Evolutionary conservation across 2,113 vertebrate species (phyloP).

Genomic region (Tilapia sparmanii): DNA sequence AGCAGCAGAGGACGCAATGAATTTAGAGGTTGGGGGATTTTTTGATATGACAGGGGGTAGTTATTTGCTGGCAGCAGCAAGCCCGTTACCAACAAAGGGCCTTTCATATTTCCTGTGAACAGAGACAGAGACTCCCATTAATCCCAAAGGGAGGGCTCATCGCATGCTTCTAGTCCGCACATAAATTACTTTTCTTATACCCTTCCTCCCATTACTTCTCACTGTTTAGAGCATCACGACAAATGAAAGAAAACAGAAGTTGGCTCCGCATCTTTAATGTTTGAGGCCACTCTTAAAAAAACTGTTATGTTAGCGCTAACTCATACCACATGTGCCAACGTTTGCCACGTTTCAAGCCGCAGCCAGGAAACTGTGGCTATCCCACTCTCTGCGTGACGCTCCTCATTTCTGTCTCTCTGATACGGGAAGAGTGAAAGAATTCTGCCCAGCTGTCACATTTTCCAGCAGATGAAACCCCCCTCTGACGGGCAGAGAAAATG

Average conservation of each 20-base stretch:
- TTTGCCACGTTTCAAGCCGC: slow-evolving; percentile 64
- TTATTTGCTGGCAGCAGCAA: slow-evolving; percentile 67
- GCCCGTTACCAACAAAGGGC: slow-evolving; percentile 69
- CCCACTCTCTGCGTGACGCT: background rate
- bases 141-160: slow-evolving; percentile 65
- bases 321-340: slow-evolving; percentile 68
- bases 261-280: slow-evolving; percentile 63
- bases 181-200: slow-evolving; percentile 66
- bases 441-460: slow-evolving; percentile 64
- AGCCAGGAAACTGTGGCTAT: slow-evolving; percentile 29
- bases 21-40: slow-evolving; percentile 65
- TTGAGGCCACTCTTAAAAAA: slow-evolving; percentile 62
- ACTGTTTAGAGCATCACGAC: slow-evolving; percentile 52
- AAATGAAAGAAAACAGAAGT: slow-evolving; percentile 40
- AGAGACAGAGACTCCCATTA: slow-evolving; percentile 70
- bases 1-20: slow-evolving; percentile 61
- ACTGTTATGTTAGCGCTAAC: slow-evolving; percentile 59
- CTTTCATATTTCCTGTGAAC: slow-evolving; percentile 74
- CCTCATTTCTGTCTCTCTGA: slow-evolving; percentile 15
- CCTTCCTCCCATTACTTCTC: slow-evolving; percentile 58
- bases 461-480: slow-evolving; percentile 59
- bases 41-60: slow-evolving; percentile 67
- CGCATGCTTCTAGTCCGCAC: slow-evolving; percentile 61
- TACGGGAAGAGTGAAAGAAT: slow-evolving; percentile 38
- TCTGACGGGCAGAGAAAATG: slow-evolving; percentile 39